Base-by-base conservation (phyloP, 2,113 vertebrate species). In the Myrmecophaga tridactyla region DNA sequence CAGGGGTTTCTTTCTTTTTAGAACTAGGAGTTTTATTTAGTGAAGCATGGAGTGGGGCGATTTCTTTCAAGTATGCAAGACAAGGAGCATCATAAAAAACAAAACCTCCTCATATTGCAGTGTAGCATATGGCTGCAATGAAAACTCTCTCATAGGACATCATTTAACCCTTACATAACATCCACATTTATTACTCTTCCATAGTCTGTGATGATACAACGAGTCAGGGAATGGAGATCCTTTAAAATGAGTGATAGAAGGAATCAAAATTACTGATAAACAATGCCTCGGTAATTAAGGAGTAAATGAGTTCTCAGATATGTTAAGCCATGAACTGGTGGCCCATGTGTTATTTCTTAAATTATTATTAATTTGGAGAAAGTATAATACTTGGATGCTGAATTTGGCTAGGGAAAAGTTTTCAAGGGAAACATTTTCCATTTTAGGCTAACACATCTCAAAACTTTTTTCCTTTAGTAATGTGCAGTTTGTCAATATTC, bases 331-430 rank as follows among this genome's bases (percentile, higher is more conserved):
- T 34, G 29, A 91, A 34, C 39, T 56, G 58, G 51, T 51, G 67
- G n/a, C 78, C 53, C 25, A n/a, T 6, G 13, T 27, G 29, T 60
- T 60, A 0, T 87, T 89, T 87, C 76, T 81, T 85, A 78, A 70
- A 82, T 90, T 92, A 25, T 60, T 92, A 20, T 80, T 87, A 89
- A 90, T 89, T 96, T 93, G 56, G 83, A 67, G 27, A 73, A 96
- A 85, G 41, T 48, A 63, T 7, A 31, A 65, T 13, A 76, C 51
- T 92, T 81, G 67, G 43, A 85, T 87, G 43, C 48, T 91, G 48
- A 89, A 89, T 63, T 77, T 92, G 70, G 23, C 43, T 70, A 41
- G 41, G 34, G 17, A 27, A 56, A 83, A 77, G 21, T 60, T 86
- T 96, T 75, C 31, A 92, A 93, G 94, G 48, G 53, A 92, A 94